A percentile compares a stretch with the other conserved stretches of the same genome.
Evolutionary conservation across 2,797 vertebrate species (phyloP).

Genomic region (Philypnodon macrostomus): DNA sequence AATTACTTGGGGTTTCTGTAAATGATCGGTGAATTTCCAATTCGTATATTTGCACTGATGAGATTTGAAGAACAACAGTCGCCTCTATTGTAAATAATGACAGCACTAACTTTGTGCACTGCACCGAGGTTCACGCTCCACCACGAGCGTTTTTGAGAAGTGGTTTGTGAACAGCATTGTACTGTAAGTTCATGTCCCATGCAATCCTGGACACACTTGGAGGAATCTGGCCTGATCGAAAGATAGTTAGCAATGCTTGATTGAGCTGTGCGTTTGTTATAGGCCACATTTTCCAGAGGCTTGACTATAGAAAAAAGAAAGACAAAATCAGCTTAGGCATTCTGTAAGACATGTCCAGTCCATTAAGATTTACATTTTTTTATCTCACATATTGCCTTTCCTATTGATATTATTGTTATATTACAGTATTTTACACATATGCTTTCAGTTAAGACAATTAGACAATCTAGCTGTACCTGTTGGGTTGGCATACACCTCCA

Average conservation of each 20-base stretch:
- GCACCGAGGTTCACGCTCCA: constrained; percentile 22
- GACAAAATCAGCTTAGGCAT: neutral
- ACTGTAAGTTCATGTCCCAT: too few species aligned
- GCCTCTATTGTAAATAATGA: constrained; percentile 5
- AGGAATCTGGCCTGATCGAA: too few species aligned
- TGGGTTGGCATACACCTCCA: constrained; percentile 28
- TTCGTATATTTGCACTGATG: neutral
- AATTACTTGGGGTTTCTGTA: neutral
- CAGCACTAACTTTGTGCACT: constrained; percentile 6
- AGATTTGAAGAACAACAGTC: neutral
- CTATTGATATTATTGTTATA: too few species aligned
- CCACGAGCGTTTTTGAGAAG: neutral
- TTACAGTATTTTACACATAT: too few species aligned
- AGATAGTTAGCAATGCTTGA: neutral
- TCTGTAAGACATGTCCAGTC: too few species aligned
- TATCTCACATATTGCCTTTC: too few species aligned
- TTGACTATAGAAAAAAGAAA: constrained; percentile 6
- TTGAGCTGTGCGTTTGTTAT: neutral
- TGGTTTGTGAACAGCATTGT: too few species aligned
- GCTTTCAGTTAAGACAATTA: too few species aligned
- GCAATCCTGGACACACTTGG: too few species aligned
- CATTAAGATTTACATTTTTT: too few species aligned
- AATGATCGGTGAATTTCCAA: neutral
- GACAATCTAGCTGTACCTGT: constrained; percentile 26
- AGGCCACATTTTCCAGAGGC: constrained; percentile 9